phyloP scores from a whole-genome alignment of 2,113 vertebrate genomes.

The Eonycteris spelaea region DNA sequence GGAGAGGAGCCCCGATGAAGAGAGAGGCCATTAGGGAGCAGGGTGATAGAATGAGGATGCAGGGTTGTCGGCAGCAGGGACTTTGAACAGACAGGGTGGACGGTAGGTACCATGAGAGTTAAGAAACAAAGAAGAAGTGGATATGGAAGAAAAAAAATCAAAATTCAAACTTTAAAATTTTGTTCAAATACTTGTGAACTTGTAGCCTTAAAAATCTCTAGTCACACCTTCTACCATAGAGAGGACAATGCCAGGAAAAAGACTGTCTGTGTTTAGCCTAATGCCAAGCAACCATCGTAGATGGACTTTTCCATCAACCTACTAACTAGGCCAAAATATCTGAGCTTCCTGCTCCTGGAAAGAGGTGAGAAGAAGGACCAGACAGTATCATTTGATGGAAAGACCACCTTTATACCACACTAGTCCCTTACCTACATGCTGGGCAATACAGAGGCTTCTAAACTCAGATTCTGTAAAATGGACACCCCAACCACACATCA shows the following conservation, averaged over 20 bases:
- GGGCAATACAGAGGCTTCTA: not conserved
- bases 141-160: not conserved
- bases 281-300: not conserved
- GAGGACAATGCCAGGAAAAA: not conserved
- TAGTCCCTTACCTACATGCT: not conserved
- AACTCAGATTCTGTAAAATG: not conserved
- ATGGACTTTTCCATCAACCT: not conserved
- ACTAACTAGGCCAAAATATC: not conserved
- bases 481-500: not conserved
- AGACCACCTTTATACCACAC: not conserved
- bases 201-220: not conserved
- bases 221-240: not conserved
- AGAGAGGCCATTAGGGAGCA: not conserved
- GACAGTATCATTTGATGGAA: not conserved
- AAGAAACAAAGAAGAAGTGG: not conserved
- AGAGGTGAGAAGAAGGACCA: not conserved
- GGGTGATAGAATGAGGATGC: not conserved
- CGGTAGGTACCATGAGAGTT: no score
- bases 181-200: not conserved
- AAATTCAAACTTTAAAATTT: not conserved
- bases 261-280: not conserved
- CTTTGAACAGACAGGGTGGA: not conserved
- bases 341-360: not conserved
- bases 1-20: not conserved
- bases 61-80: not conserved